A percentile compares a stretch with the other conserved stretches of the same genome.
Conservation (phyloP, 2,888 invertebrate species). For the Steinernema scapterisci region DNA sequence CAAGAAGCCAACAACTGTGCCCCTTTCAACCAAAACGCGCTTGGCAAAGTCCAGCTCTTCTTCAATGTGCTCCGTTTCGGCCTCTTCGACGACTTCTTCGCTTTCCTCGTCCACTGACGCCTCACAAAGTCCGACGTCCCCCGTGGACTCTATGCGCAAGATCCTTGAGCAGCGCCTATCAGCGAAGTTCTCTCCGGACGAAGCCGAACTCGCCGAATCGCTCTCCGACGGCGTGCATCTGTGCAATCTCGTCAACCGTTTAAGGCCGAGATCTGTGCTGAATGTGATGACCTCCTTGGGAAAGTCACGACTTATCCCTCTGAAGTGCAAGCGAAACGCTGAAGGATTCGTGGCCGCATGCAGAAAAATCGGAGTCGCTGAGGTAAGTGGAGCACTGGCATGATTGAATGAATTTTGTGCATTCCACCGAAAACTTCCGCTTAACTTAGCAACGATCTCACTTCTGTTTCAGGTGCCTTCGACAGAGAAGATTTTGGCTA, state of each 20-base stretch:
- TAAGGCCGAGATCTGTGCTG: constrained; percentile 30
- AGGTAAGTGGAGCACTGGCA: constrained; percentile 37
- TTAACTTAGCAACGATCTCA: not conserved
- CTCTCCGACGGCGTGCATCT: constrained; percentile 35
- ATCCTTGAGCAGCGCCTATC: constrained; percentile 31
- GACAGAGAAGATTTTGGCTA: constrained; percentile 15
- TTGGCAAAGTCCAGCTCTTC: not conserved
- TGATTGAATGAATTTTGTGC: not conserved
- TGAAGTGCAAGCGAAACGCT: constrained; percentile 43
- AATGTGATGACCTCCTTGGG: constrained; percentile 27
- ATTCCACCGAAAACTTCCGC: not conserved
- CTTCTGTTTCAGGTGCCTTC: constrained; percentile 16
- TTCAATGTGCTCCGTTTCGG: not conserved
- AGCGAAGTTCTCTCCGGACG: constrained; percentile 30
- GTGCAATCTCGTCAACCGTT: constrained; percentile 33
- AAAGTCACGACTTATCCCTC: constrained; percentile 39
- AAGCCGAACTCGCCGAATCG: constrained; percentile 25
- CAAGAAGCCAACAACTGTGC: constrained; percentile 14
- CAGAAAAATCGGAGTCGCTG: constrained; percentile 40
- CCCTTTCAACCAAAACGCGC: constrained; percentile 6
- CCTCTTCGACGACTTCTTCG: constrained; percentile 13
- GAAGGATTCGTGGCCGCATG: constrained; percentile 47
- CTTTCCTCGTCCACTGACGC: not conserved
- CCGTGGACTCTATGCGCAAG: constrained; percentile 34
- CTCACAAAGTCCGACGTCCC: not conserved